phyloP scores from a whole-genome alignment of 2,888 invertebrate species.

The Odontocolon sp. region DNA sequence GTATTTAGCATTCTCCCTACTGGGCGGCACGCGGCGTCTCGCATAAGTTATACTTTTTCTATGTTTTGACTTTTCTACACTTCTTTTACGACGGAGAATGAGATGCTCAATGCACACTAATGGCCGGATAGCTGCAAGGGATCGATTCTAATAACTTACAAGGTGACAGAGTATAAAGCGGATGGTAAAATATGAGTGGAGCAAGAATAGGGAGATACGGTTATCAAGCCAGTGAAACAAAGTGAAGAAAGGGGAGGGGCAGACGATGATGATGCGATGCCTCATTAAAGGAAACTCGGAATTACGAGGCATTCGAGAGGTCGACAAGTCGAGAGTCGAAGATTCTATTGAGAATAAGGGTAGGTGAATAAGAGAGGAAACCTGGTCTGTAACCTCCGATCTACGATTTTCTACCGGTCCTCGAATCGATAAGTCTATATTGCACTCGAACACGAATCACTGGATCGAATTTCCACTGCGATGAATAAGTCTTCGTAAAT shows the following conservation, averaged over 20 bases:
- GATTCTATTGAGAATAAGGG: constrained; percentile 5
- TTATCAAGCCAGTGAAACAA: constrained; percentile 33
- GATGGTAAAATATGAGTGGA: constrained; percentile 3
- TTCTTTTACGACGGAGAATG: no score
- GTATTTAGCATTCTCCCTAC: no score
- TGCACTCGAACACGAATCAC: constrained; percentile 34
- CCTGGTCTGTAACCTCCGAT: constrained; percentile 28
- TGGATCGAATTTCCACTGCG: constrained; percentile 50
- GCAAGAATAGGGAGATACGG: constrained; percentile 9
- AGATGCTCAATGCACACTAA: no score
- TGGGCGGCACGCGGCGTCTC: no score
- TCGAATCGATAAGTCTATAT: constrained; percentile 58
- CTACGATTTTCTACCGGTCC: constrained; percentile 36
- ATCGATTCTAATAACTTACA: no score
- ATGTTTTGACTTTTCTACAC: no score
- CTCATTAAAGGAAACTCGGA: constrained; percentile 67
- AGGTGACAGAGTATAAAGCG: no score
- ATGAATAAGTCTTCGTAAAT: constrained; percentile 52
- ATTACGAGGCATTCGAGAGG: constrained; percentile 55
- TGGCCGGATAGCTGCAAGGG: no score
- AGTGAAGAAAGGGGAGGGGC: constrained; percentile 24
- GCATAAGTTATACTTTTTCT: no score
- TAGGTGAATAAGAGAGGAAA: constrained; percentile 37
- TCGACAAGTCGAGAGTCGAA: constrained; percentile 41
- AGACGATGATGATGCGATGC: constrained; percentile 63